Base-by-base conservation (phyloP, 2,888 invertebrate genomes). In the Polietes domitor region DNA sequence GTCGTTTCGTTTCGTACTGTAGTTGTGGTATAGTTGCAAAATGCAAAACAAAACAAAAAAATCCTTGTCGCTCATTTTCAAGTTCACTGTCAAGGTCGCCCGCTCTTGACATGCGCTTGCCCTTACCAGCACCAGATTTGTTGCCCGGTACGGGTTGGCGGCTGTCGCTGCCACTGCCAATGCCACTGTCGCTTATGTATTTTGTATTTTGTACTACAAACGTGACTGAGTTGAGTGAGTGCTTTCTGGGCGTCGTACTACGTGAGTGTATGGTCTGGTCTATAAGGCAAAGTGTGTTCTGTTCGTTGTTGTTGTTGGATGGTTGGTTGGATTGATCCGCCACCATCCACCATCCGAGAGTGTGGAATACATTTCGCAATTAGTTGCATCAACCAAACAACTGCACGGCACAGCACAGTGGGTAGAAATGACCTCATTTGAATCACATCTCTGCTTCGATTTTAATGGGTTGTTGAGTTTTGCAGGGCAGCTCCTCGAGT, bases 1-100 rank as follows among this genome's bases (percentile, higher is more conserved):
- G 32, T 47, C 2, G 15, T 47, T 71, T 61, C 72, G 43, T 24
- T 19, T 21, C 47, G 68, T 68, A 71, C 43, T 53, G 26, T 55
- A 32, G 24, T 32, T 21, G 24, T 3, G 65, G 61, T 47, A 32
- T 41, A 77, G 70, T 82, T 83, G 81, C 85, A 79, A 80, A 85
- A 79, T 53, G 80, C 55, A 85, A 70, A 75, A 73, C 50, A 72
- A 72, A 83, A 82, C 81, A 78, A 82, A 86, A 88, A 89, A 88
- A 90, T 89, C 90, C 90, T 91, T 91, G 89, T 89, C 86, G 89
- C 88, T 84, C 88, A 88, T 89, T 94, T 94, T 94, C 95, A 95
- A 95, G 95, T 95, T 95, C 95, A 95, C 94, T 95, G 95, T 95
- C 95, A 95, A 95, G 95, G 95, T 94, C 95, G 94, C 94, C 93